Percentiles rank a stretch among this genome's conserved stretches.
These are phyloP conservation scores for Neosilurus hyrtlii DNA, from an alignment of 2,797 vertebrate genomes.

Conservation along the genomic window DNA sequence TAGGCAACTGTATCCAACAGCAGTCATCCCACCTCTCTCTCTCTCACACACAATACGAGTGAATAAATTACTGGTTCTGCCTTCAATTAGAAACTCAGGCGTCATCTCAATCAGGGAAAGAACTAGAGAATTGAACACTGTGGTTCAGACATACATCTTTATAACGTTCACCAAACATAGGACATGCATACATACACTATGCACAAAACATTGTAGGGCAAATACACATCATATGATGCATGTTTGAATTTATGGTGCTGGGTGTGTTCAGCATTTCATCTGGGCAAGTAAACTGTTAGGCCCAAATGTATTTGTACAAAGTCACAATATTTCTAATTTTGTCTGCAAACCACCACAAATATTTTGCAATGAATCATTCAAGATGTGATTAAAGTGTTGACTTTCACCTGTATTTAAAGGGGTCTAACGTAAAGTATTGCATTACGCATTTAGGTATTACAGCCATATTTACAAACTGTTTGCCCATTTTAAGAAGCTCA, in stretches of 20 bases:
- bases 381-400: no score
- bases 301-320: no score
- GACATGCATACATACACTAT: neutral
- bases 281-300: no score
- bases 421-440: no score
- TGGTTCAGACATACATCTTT: neutral
- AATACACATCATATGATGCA: neutral
- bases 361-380: no score
- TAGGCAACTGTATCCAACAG: constrained; percentile 62
- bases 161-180: neutral
- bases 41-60: neutral
- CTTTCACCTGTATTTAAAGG: no score
- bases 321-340: no score
- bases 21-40: neutral
- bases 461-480: no score
- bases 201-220: neutral
- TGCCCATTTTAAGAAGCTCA: no score
- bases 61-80: constrained; percentile 19
- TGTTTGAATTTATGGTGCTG: neutral
- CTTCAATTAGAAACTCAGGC: neutral
- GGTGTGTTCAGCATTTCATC: neutral
- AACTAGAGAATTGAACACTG: constrained; percentile 2
- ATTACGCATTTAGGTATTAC: no score
- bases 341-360: no score
- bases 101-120: neutral